Conservation (phyloP, 2,888 invertebrate species). For the Steinernema carpocapsae region DNA sequence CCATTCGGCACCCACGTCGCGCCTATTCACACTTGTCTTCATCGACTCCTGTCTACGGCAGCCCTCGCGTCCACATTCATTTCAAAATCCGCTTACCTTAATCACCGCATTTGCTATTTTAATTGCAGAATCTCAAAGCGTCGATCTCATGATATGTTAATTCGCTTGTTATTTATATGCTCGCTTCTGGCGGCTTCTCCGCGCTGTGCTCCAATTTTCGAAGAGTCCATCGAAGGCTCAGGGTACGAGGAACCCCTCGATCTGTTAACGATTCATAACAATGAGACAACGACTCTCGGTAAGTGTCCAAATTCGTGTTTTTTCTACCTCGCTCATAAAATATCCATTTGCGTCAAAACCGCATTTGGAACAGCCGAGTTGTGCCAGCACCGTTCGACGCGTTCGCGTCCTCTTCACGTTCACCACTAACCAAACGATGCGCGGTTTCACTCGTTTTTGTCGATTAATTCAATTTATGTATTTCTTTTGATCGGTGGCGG, state of each 20-base stretch:
- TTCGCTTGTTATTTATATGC: background rate
- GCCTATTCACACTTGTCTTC: slow-evolving; percentile 24
- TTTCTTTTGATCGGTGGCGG: slow-evolving; percentile 29
- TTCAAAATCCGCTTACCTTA: background rate
- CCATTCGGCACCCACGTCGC: slow-evolving; percentile 5
- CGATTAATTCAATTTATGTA: slow-evolving; percentile 27
- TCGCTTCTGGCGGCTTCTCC: background rate
- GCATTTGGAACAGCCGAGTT: too few species aligned
- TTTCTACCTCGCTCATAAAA: slow-evolving; percentile 11
- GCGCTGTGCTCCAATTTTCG: background rate
- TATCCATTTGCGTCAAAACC: background rate
- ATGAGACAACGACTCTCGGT: slow-evolving; percentile 3
- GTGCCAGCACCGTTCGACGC: background rate
- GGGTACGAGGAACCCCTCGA: background rate
- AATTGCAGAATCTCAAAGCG: background rate
- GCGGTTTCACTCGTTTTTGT: slow-evolving; percentile 31
- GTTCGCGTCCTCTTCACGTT: background rate
- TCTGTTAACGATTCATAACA: background rate
- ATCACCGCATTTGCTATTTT: too few species aligned
- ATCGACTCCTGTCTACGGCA: background rate
- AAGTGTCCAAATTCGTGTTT: background rate
- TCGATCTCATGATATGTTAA: slow-evolving; percentile 30
- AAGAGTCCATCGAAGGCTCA: background rate
- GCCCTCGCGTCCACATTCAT: background rate
- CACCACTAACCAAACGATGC: slow-evolving; percentile 4